Conservation (phyloP, 1,140 invertebrate species). For the Achroia grisella region DNA sequence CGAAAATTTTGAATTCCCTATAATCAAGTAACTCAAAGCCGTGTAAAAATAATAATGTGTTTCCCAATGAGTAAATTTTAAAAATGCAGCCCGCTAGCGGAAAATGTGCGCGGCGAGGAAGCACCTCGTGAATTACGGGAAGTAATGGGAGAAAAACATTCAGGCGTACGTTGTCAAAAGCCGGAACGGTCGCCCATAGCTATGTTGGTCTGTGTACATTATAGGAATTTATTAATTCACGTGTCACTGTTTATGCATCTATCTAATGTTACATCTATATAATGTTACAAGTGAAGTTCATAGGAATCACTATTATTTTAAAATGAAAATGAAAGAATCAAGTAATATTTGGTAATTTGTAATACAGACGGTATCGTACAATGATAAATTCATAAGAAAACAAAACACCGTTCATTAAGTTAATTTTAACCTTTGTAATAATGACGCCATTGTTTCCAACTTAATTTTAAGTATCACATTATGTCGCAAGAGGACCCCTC, state of each 20-base stretch:
- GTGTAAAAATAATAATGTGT: constrained; percentile 25
- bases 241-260: not conserved
- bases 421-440: no score
- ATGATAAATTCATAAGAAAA: no score
- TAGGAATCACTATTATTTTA: no score
- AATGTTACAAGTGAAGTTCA: no score
- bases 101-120: constrained; percentile 10
- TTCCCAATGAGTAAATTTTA: constrained; percentile 22
- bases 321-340: no score
- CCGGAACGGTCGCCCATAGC: constrained; percentile 1
- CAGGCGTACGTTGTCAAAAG: constrained; percentile 22
- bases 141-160: constrained; percentile 16
- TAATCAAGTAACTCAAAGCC: constrained; percentile 15
- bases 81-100: constrained; percentile 20
- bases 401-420: no score
- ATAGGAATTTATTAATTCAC: constrained; percentile 19
- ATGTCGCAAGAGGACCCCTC: no score
- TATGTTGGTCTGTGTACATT: constrained; percentile 8
- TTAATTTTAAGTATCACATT: no score
- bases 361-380: no score
- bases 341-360: no score
- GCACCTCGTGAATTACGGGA: not conserved
- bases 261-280: no score
- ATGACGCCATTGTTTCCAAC: no score
- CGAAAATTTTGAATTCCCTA: constrained; percentile 11